These are phyloP conservation scores for Panurus biarmicus DNA, from an alignment of 2,113 vertebrate species.

Conservation along the genomic window DNA sequence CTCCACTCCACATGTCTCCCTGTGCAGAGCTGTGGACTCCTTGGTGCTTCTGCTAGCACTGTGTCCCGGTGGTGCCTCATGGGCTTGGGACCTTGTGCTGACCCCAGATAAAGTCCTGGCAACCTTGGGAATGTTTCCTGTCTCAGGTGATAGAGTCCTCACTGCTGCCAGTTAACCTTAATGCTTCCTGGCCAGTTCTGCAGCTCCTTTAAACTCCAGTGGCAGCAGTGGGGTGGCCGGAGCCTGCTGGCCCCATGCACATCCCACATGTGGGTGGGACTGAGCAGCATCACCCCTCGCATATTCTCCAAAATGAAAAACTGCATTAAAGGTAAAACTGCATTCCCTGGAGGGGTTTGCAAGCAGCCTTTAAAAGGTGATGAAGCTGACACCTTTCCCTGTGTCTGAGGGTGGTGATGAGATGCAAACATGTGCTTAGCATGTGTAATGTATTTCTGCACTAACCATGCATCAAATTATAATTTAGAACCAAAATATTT, in stretches of 20 bases:
- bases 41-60: background rate
- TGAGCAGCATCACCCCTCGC: background rate
- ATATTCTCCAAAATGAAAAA: background rate
- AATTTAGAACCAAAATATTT: conserved; percentile 47
- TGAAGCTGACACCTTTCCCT: background rate
- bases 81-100: background rate
- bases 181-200: background rate
- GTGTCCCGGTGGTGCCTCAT: accelerated
- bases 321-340: background rate
- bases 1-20: accelerated
- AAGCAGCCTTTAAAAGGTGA: background rate
- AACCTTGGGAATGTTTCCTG: background rate
- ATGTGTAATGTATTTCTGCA: background rate
- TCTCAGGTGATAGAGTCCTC: background rate
- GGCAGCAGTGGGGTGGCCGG: background rate
- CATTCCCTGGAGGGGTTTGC: background rate
- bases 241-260: background rate
- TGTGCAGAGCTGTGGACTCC: background rate
- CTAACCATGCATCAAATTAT: conserved; percentile 1
- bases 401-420: background rate
- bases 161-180: background rate
- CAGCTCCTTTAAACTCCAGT: background rate
- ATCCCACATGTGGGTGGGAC: background rate
- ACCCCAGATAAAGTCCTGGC: accelerated
- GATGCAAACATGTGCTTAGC: background rate